Conservation (phyloP, 2,113 vertebrate genomes). For the Eublepharis macularius region DNA sequence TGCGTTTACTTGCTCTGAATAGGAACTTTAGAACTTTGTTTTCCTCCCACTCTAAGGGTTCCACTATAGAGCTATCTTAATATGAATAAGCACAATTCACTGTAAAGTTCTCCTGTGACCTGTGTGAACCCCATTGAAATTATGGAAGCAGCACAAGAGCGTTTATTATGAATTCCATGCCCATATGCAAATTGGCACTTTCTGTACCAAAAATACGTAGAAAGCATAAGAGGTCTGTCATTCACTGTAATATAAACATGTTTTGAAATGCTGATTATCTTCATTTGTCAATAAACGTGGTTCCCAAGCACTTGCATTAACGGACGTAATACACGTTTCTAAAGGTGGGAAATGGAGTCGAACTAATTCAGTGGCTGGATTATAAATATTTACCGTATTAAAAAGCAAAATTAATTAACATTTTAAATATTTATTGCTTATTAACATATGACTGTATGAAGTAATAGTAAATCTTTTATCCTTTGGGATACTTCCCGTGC, state of each 20-base stretch:
- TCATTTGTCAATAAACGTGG: background rate
- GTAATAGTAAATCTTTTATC: slow-evolving; percentile 33
- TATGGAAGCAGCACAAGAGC: background rate
- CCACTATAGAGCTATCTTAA: background rate
- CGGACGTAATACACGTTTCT: background rate
- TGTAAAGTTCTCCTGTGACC: background rate
- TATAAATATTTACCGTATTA: slow-evolving; percentile 27
- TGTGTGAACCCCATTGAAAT: background rate
- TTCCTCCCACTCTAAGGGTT: slow-evolving; percentile 7
- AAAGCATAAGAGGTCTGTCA: background rate
- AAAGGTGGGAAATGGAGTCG: background rate
- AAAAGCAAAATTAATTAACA: background rate
- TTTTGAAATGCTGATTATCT: background rate
- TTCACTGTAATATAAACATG: background rate
- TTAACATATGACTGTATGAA: background rate
- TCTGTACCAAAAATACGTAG: background rate
- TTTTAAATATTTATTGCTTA: slow-evolving; percentile 23
- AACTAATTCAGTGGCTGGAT: slow-evolving; percentile 1
- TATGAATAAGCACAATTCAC: background rate
- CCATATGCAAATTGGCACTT: background rate
- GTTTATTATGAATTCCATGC: background rate
- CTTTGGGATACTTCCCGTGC: background rate
- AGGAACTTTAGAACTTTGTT: slow-evolving; percentile 1
- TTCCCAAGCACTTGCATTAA: background rate
- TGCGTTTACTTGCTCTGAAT: slow-evolving; percentile 4